These are phyloP conservation scores for Astropecten irregularis DNA, from an alignment of 53 echinoderm and acorn worm genomes.

Conservation along the genomic window DNA sequence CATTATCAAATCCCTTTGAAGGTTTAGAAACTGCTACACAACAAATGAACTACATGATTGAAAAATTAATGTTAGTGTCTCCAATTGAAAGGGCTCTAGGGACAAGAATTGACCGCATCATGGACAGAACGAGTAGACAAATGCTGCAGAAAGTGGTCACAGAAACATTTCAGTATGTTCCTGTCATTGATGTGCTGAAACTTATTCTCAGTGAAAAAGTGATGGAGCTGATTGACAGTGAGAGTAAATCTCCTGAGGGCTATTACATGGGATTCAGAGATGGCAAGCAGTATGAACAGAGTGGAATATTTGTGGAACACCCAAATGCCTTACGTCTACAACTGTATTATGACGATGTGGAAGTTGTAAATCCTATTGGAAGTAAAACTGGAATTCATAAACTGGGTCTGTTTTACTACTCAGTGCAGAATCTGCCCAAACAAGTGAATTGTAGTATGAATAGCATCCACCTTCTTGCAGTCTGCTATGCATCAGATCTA, in stretches of 20 bases:
- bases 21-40: conserved; percentile 63
- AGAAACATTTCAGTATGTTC: too few relatives aligned
- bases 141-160: too few relatives aligned
- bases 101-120: conserved; percentile 48
- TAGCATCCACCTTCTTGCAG: conserved; percentile 52
- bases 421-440: conserved; percentile 59
- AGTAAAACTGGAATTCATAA: conserved; percentile 61
- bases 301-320: conserved; percentile 28
- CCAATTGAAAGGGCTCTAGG: conserved; percentile 47
- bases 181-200: conserved; percentile 29
- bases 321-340: conserved; percentile 48
- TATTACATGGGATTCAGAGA: not conserved
- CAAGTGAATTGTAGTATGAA: conserved; percentile 49
- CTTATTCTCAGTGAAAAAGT: conserved; percentile 16
- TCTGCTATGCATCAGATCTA: conserved; percentile 30
- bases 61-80: conserved; percentile 42
- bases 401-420: conserved; percentile 59
- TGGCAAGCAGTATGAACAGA: conserved; percentile 16
- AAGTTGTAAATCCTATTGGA: conserved; percentile 63
- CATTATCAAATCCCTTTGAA: conserved; percentile 63
- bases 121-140: too few relatives aligned
- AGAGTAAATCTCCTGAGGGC: not conserved
- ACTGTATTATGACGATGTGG: conserved; percentile 67
- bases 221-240: conserved; percentile 5
- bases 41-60: conserved; percentile 56